Base-by-base conservation (phyloP, 2,888 invertebrate species). In the Baccha elongata region DNA sequence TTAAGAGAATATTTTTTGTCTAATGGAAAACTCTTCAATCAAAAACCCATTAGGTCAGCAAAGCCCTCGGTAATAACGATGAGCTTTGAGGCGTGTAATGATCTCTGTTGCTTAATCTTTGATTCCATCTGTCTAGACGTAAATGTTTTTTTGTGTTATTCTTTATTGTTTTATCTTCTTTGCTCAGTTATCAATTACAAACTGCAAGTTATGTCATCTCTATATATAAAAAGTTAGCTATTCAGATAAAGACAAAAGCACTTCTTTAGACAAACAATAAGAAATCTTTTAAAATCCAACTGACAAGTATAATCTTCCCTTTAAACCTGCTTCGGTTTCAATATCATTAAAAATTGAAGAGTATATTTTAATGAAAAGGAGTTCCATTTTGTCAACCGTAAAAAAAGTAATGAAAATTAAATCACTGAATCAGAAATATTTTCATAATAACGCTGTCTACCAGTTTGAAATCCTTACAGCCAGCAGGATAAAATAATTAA, bases 381-480 rank as follows among this genome's bases (percentile, higher is more conserved):
- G 46, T 32, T n/a, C 32, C 10, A 69, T 40, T 46, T 46, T 37
- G 32, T 46, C 37, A 46, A 64, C 23, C 26, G 32, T 52, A 37
- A 46, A 73, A 23, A 65, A 50, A 71, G 55, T 35, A 48, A 21
- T 52, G 23, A 42, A 52, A 64, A 58, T 53, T 44, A 55, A 60
- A 21, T 55, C 53, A 55, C 17, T 50, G 35, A 10, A 52, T 32
- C 17, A 15, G 32, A 64, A 40, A 52, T 32, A 35, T 50, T 40
- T n/a, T n/a, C n/a, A n/a, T n/a, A n/a, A n/a, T n/a, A n/a, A n/a
- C n/a, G n/a, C n/a, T n/a, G n/a, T n/a, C n/a, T 44, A 29, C 65
- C 60, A 67, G 64, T 71, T 64, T 26, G 15, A 50, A 64, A 65
- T 32, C 50, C 52, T 40, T 48, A 69, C 40, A 55, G 72, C 58